Evolutionary conservation across 2,113 vertebrate genomes (phyloP).

Genomic region (Eretmodus cyanostictus): DNA sequence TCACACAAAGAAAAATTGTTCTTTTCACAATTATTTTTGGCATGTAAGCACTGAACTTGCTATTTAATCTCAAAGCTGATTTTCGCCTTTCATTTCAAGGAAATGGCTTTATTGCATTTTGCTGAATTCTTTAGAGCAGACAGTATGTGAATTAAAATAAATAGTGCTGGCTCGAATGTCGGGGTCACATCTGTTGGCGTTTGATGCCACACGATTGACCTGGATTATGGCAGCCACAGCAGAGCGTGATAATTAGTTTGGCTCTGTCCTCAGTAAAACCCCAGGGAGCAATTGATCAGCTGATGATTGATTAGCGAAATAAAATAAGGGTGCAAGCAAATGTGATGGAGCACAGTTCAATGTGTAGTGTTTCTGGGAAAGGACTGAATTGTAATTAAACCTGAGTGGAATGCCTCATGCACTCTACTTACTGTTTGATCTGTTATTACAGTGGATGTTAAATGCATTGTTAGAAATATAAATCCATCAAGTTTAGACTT

Average conservation of each 20-base stretch:
- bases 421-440: neutral
- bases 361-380: neutral
- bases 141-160: neutral
- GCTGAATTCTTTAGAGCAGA: neutral
- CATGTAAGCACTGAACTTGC: neutral
- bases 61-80: neutral
- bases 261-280: neutral
- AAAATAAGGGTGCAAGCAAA: neutral
- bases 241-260: slow-evolving; percentile 30
- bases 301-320: slow-evolving; percentile 8
- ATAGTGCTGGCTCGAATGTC: neutral
- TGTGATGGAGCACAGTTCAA: neutral
- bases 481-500: neutral
- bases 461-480: neutral
- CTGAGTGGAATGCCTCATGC: neutral
- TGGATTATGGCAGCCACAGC: neutral
- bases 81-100: neutral
- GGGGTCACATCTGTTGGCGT: neutral
- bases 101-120: neutral
- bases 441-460: neutral
- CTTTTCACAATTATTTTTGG: neutral
- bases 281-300: slow-evolving; percentile 13
- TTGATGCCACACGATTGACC: neutral
- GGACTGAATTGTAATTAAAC: neutral
- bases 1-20: neutral